Percentiles rank a stretch among this genome's conserved stretches.
Evolutionary conservation across 2,797 vertebrate genomes (phyloP).

Genomic region (Babyrousa celebensis): DNA sequence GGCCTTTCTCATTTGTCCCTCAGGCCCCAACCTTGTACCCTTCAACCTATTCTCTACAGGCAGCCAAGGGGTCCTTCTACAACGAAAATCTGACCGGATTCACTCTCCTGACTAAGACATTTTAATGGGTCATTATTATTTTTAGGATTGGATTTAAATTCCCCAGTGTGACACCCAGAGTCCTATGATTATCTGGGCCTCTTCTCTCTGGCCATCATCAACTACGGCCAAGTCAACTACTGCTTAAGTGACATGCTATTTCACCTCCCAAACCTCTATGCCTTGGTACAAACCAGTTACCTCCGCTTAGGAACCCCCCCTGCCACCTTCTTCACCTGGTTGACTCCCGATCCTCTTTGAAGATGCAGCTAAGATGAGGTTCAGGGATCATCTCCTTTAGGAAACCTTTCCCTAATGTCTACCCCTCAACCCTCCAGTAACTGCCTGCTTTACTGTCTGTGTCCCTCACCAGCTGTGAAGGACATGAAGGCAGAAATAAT

Average conservation of each 20-base stretch:
- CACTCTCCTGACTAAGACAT: background rate
- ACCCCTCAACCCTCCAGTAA: background rate
- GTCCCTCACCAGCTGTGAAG: background rate
- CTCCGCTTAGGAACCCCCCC: background rate
- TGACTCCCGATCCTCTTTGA: background rate
- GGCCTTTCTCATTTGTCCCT: background rate
- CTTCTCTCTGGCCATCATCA: background rate
- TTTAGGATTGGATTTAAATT: background rate
- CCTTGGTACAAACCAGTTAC: background rate
- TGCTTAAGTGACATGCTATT: no score
- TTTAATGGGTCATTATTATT: background rate
- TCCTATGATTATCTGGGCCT: background rate
- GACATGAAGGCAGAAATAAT: background rate
- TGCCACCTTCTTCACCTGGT: background rate
- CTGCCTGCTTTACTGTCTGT: background rate
- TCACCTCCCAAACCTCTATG: background rate
- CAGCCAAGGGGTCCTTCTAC: background rate
- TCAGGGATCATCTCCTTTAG: background rate
- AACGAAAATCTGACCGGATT: background rate
- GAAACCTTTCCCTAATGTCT: background rate
- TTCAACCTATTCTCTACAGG: background rate
- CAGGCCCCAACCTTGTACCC: background rate
- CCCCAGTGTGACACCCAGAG: no score
- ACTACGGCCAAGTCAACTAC: background rate
- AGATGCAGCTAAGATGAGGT: background rate